A percentile compares a stretch with the other conserved stretches of the same genome.
phyloP scores from a whole-genome alignment of 2,888 invertebrate genomes.

The Lydus trimaculatus region DNA sequence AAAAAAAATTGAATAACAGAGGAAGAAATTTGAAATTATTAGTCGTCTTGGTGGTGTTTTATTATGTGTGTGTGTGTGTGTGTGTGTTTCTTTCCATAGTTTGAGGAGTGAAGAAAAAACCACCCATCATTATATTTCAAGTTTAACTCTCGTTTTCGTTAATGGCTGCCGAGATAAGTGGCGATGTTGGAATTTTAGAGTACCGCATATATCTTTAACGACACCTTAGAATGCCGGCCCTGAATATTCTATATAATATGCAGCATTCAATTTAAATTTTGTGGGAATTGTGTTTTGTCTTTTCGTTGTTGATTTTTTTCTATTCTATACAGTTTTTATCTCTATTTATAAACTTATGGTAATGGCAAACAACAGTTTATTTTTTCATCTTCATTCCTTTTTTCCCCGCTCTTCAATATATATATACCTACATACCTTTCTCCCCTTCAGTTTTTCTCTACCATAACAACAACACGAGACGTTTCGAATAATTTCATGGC shows the following conservation, averaged over 20 bases:
- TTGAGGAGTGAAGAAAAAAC: conserved; percentile 28
- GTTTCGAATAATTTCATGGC: conserved; percentile 9
- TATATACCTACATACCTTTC: neutral
- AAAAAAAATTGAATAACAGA: neutral
- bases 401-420: neutral
- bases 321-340: conserved; percentile 47
- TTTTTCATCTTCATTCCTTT: neutral
- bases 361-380: conserved; percentile 33
- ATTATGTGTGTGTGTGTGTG: too few relatives aligned
- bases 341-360: conserved; percentile 56
- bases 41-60: neutral
- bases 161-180: conserved; percentile 54
- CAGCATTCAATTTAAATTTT: conserved; percentile 58
- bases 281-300: conserved; percentile 55
- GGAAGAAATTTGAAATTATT: neutral
- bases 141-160: conserved; percentile 53
- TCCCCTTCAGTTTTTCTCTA: neutral
- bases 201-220: conserved; percentile 55
- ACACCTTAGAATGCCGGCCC: conserved; percentile 55
- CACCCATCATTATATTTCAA: conserved; percentile 46
- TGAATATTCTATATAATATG: conserved; percentile 58
- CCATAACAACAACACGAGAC: neutral
- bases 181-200: conserved; percentile 51
- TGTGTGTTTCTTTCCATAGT: conserved; percentile 26
- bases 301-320: conserved; percentile 34